Evolutionary conservation across 2,888 invertebrate genomes (phyloP), one percentile per base, ranked within the genome.

Genomic region (Drosophila limbata): DNA sequence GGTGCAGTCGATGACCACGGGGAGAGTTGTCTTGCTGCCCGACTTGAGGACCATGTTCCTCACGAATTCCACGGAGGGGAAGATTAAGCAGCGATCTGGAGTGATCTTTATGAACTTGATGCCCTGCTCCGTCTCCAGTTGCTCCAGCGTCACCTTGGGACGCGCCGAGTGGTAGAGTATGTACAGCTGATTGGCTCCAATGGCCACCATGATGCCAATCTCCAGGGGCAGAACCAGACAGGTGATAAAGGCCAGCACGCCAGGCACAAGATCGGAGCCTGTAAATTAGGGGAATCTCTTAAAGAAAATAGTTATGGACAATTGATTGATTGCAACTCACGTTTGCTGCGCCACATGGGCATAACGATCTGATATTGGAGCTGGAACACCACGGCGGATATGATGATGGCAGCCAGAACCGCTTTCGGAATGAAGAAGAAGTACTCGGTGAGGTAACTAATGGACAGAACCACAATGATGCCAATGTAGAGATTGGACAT

Each of bases 51-150:
- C 96, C 73, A 97, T 93, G 89, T 96, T 96, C 70, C 96, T 94
- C 69, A 98, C 96, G 93, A 97, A 97, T 92, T 97, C 97, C 69
- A 97, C 96, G 0, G 97, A 97, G n/a, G 97, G 97, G 93, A 97
- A 98, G 91, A 97, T 97, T 45, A 98, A 94, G 91, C 97, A 97
- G 74, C 97, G 95, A 93, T 97, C 97, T 9, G 97, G 97, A 33
- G 96, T 97, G 73, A 97, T 93, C 94, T 96, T 95, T 51, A 97
- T 93, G 92, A 96, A 97, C 86, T 96, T 95, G 39, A 94, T 94
- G 62, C 96, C 96, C 44, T 93, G 94, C 70, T 94, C 93, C 94
- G 96, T 94, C 82, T 94, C 95, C 52, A 96, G 93, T 91, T 95
- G 95, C 92, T 97, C 96, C 28, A 97, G 95, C n/a, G 95, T 94